phyloP scores from a whole-genome alignment of 2,113 vertebrate genomes.

The Eonycteris spelaea region DNA sequence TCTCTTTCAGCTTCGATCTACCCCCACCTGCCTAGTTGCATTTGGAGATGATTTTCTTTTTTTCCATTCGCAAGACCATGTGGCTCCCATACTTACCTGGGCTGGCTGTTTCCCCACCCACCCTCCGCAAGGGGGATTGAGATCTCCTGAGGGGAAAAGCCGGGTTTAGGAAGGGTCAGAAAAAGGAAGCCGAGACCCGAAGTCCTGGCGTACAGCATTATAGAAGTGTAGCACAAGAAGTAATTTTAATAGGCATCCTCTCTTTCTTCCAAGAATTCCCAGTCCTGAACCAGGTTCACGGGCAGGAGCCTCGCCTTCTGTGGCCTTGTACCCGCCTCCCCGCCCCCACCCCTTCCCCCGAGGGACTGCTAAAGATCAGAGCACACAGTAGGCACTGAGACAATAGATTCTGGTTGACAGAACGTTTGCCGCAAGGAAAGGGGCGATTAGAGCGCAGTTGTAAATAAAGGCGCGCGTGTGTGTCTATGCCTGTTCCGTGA shows the following conservation, averaged over 20 bases:
- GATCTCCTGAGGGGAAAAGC: not conserved
- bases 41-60: constrained; percentile 69
- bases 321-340: not conserved
- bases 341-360: not conserved
- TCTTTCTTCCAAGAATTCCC: not conserved
- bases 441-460: not conserved
- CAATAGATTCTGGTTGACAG: not conserved
- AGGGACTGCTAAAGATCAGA: not conserved
- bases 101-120: not conserved
- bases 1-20: not conserved
- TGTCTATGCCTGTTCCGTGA: not conserved
- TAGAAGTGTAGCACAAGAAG: not conserved
- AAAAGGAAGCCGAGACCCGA: not conserved
- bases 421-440: not conserved
- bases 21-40: constrained; percentile 39
- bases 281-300: not conserved
- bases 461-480: not conserved
- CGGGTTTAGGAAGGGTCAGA: constrained; percentile 36
- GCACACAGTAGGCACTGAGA: not conserved
- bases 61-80: constrained; percentile 8
- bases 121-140: not conserved
- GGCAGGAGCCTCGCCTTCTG: not conserved
- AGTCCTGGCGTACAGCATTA: not conserved
- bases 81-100: constrained; percentile 69
- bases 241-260: not conserved